A percentile compares a stretch with the other conserved stretches of the same genome.
Evolutionary conservation across 2,797 vertebrate genomes (phyloP).

Genomic region (Pelobates cultripes): DNA sequence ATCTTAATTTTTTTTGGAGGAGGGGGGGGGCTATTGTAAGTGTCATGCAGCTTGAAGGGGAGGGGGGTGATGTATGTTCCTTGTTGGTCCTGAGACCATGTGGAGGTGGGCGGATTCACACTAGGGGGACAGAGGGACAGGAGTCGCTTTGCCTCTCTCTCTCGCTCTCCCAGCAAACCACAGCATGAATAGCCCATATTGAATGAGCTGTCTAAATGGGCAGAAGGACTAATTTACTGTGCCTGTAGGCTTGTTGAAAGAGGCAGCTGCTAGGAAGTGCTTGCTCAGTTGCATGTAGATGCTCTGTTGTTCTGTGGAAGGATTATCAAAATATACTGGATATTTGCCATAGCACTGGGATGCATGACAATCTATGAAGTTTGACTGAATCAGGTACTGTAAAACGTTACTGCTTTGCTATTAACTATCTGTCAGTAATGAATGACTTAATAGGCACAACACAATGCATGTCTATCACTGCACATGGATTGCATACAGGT

Average conservation of each 20-base stretch:
- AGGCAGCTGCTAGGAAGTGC: constrained; percentile 83
- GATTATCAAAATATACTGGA: constrained; percentile 51
- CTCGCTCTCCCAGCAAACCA: constrained; percentile 65
- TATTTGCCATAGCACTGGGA: constrained; percentile 59
- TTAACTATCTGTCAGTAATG: constrained; percentile 25
- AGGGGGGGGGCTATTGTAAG: constrained; percentile 57
- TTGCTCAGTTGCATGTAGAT: constrained; percentile 76
- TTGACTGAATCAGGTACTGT: constrained; percentile 58
- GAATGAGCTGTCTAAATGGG: constrained; percentile 81
- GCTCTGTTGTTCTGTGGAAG: constrained; percentile 64
- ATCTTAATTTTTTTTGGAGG: not conserved
- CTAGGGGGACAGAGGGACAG: constrained; percentile 75
- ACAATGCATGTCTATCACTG: too few relatives aligned
- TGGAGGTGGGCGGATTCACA: constrained; percentile 79
- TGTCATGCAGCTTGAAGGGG: constrained; percentile 68
- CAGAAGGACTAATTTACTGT: constrained; percentile 79
- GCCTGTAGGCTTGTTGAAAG: constrained; percentile 84
- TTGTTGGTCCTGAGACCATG: constrained; percentile 74
- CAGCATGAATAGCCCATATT: constrained; percentile 80
- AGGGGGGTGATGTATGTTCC: constrained; percentile 54
- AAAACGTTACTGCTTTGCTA: not conserved
- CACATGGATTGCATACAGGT: constrained; percentile 11
- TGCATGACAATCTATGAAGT: constrained; percentile 63
- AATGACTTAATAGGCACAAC: constrained; percentile 13
- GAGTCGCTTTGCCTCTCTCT: constrained; percentile 66